A percentile compares a stretch with the other conserved stretches of the same genome.
phyloP scores from a whole-genome alignment of 1,140 invertebrate genomes.

The Limonius californicus region DNA sequence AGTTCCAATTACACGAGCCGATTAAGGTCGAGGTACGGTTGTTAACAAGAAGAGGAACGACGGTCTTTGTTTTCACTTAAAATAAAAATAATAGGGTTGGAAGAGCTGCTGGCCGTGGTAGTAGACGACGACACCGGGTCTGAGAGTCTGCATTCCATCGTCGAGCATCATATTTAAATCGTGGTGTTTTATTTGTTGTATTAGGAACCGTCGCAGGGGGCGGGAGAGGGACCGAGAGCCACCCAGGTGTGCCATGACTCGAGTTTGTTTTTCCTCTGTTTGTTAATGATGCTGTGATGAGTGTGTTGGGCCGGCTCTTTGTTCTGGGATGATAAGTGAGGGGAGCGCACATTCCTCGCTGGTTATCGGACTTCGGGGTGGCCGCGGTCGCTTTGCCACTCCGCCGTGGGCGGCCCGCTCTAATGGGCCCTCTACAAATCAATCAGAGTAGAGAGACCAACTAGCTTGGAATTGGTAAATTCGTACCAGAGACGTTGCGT shows the following conservation, averaged over 20 bases:
- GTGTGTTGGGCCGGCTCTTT: slow-evolving; percentile 42
- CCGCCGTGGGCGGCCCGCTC: slow-evolving; percentile 34
- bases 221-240: slow-evolving; percentile 32
- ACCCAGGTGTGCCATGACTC: slow-evolving; percentile 46
- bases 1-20: too few species aligned
- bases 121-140: slow-evolving; percentile 36
- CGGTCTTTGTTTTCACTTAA: neutral
- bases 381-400: slow-evolving; percentile 32
- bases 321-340: slow-evolving; percentile 40
- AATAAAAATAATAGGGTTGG: slow-evolving; percentile 7
- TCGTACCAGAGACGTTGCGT: neutral
- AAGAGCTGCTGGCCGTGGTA: neutral
- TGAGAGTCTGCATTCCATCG: slow-evolving; percentile 35
- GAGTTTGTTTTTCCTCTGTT: slow-evolving; percentile 46
- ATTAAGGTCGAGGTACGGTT: too few species aligned
- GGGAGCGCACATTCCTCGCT: slow-evolving; percentile 34
- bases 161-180: slow-evolving; percentile 36
- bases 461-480: slow-evolving; percentile 7
- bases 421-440: slow-evolving; percentile 45
- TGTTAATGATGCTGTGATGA: slow-evolving; percentile 43
- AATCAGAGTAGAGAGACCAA: slow-evolving; percentile 31
- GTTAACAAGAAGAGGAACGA: neutral
- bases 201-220: slow-evolving; percentile 10
- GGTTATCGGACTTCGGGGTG: slow-evolving; percentile 42
- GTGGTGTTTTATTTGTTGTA: slow-evolving; percentile 26